phyloP scores from a whole-genome alignment of 2,113 vertebrate genomes.

The Pao palembangensis region DNA sequence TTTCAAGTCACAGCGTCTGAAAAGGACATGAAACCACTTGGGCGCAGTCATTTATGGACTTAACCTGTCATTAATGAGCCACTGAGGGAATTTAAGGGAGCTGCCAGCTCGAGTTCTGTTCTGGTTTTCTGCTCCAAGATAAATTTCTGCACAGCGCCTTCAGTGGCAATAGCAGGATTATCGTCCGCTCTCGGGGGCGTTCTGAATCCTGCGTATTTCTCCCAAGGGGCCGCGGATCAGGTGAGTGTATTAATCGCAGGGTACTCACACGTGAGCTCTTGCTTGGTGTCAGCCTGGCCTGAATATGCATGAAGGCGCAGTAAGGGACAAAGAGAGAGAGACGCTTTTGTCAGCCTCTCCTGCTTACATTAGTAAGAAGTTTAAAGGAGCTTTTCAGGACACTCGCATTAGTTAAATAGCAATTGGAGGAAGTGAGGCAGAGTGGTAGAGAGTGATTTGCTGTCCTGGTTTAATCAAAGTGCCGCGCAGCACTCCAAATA shows the following conservation, averaged over 20 bases:
- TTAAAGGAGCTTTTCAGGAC: constrained; percentile 32
- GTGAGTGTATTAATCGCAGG: constrained; percentile 62
- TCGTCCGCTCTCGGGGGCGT: constrained; percentile 50
- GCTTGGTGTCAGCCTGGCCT: constrained; percentile 45
- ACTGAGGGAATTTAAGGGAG: constrained; percentile 65
- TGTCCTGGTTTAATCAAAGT: constrained; percentile 55
- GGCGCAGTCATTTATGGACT: constrained; percentile 66
- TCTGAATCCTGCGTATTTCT: constrained; percentile 44
- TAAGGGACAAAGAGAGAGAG: background rate
- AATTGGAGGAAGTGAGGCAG: constrained; percentile 16
- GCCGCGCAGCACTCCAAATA: constrained; percentile 33
- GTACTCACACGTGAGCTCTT: constrained; percentile 37
- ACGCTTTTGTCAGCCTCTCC: constrained; percentile 9
- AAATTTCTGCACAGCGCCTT: constrained; percentile 38
- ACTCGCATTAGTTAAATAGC: constrained; percentile 37
- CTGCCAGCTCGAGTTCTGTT: constrained; percentile 61
- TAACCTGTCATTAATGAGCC: constrained; percentile 77
- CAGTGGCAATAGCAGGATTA: constrained; percentile 56
- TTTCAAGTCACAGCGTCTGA: constrained; percentile 42
- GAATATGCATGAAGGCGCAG: constrained; percentile 44
- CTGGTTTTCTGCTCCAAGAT: constrained; percentile 45
- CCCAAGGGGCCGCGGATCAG: constrained; percentile 56
- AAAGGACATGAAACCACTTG: constrained; percentile 51
- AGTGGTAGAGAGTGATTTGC: constrained; percentile 40
- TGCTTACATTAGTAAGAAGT: constrained; percentile 23